Percentiles rank a stretch among this genome's conserved stretches.
These are phyloP conservation scores for Agriopis leucophaearia DNA, from an alignment of 2,888 invertebrate genomes.

Conservation along the genomic window DNA sequence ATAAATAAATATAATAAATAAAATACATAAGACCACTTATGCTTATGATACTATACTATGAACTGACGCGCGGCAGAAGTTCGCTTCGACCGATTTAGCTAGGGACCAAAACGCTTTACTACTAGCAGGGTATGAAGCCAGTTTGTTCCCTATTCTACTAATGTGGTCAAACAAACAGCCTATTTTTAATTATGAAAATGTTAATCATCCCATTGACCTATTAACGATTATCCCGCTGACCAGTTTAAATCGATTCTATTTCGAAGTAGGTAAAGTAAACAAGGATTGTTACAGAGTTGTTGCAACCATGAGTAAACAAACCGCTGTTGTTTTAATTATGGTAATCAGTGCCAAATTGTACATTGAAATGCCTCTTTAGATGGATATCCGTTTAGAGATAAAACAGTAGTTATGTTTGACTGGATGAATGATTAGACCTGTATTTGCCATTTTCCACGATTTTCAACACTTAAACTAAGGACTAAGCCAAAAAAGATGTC, in stretches of 20 bases:
- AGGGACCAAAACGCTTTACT: no score
- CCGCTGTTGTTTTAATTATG: constrained; percentile 19
- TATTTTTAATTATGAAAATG: no score
- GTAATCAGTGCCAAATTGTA: constrained; percentile 25
- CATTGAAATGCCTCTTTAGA: constrained; percentile 9
- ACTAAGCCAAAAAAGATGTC: no score
- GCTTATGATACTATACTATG: no score
- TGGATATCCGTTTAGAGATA: constrained; percentile 17
- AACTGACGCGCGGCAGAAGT: no score
- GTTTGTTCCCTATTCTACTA: no score
- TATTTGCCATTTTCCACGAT: no score
- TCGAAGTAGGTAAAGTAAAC: constrained; percentile 20
- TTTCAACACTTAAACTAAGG: background rate
- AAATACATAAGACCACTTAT: no score
- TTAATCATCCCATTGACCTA: background rate
- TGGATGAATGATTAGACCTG: background rate
- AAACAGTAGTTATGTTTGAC: background rate
- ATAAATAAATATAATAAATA: no score
- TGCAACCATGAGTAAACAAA: constrained; percentile 13
- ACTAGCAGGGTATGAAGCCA: no score
- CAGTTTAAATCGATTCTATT: constrained; percentile 11
- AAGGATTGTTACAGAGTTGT: constrained; percentile 9
- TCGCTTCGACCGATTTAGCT: no score
- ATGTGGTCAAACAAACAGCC: no score
- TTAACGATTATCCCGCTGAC: background rate